Evolutionary conservation across 2,113 vertebrate genomes (phyloP).

Genomic region (Syrrhaptes paradoxus): DNA sequence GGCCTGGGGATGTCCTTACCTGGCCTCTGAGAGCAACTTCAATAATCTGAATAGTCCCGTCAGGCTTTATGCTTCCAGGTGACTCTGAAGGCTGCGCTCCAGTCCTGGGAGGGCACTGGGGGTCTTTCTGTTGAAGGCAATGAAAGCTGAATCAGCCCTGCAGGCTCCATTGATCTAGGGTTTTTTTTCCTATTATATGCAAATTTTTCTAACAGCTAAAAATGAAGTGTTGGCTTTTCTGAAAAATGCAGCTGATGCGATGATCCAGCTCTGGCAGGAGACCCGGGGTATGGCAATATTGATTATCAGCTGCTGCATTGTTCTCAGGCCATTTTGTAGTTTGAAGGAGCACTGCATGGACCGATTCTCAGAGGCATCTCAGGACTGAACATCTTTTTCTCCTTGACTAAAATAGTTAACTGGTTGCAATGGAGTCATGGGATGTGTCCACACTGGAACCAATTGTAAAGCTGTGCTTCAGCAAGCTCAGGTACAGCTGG

Average conservation of each 20-base stretch:
- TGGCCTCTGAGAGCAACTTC: not conserved
- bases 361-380: not conserved
- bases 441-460: not conserved
- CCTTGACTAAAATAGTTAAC: not conserved
- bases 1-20: not conserved
- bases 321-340: not conserved
- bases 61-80: not conserved
- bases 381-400: not conserved
- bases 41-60: fast-evolving
- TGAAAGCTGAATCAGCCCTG: not conserved
- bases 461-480: not conserved
- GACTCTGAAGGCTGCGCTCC: not conserved
- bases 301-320: not conserved
- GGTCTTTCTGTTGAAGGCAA: not conserved
- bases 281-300: not conserved
- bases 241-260: not conserved
- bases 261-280: not conserved
- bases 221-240: not conserved
- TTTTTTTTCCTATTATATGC: not conserved
- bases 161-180: not conserved
- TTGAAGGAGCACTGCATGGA: not conserved
- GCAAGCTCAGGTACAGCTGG: not conserved
- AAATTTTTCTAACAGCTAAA: not conserved
- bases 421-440: not conserved
- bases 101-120: not conserved